These are phyloP conservation scores for Drosophila birchii DNA, from an alignment of 2,888 invertebrate species.

Conservation along the genomic window DNA sequence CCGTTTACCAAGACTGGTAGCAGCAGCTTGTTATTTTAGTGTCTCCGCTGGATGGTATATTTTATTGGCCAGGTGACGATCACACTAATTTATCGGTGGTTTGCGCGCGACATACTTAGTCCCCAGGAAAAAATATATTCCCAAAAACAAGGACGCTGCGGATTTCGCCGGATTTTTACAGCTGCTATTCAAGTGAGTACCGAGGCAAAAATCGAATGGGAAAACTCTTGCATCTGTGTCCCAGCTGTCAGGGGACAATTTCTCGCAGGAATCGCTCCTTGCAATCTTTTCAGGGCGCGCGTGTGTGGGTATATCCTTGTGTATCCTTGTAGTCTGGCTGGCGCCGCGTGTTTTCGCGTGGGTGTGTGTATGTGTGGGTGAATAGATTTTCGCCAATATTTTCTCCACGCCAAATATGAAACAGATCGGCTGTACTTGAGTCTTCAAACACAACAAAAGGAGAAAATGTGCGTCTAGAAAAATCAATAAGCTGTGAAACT, in stretches of 20 bases:
- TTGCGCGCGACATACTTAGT: constrained; percentile 19
- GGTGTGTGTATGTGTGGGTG: constrained; percentile 20
- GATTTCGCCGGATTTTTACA: no score
- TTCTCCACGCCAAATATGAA: constrained; percentile 2
- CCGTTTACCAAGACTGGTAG: no score
- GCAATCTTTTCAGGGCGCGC: constrained; percentile 31
- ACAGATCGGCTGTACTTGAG: background rate
- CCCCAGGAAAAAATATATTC: constrained; percentile 5
- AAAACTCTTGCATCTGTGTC: background rate
- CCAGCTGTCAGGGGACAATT: constrained; percentile 1
- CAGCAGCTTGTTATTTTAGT: background rate
- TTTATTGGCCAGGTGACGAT: background rate
- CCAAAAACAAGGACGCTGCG: no score
- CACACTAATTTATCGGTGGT: background rate
- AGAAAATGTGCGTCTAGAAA: constrained; percentile 52
- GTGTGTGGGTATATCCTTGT: constrained; percentile 55
- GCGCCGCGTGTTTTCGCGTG: constrained; percentile 76
- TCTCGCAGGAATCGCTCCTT: background rate
- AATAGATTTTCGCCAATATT: constrained; percentile 36
- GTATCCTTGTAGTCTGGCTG: constrained; percentile 77
- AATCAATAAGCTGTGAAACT: constrained; percentile 60
- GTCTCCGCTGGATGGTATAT: background rate
- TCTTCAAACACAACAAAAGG: constrained; percentile 6
- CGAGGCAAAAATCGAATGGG: background rate
- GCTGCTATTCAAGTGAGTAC: constrained; percentile 67